Evolutionary conservation across 2,797 vertebrate species (phyloP), one percentile per base, ranked within the genome.

Genomic region (Hafferia zeledoni): DNA sequence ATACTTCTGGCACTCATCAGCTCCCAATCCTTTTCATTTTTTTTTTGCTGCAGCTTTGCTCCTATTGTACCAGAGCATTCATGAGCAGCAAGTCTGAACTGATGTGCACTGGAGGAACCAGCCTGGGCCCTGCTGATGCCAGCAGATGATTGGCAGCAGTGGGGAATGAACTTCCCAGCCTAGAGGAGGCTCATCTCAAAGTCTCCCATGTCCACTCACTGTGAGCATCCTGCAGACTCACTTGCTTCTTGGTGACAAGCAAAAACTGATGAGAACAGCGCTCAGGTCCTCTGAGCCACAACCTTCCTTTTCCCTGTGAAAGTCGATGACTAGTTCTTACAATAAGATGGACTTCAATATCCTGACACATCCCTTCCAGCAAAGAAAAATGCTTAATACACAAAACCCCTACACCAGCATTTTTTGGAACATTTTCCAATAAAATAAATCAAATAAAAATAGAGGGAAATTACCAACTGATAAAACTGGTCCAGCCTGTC

Each of bases 361-460:
- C 67, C 87, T 61, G 59, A 71, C 33, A 53, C 28, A 16, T 56
- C 68, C 67, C 86, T 93, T 74, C 72, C 11, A 87, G 93, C 79
- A 77, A 60, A 92, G 60, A 64, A 82, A 90, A 87, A 55, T 0
- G 4, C 56, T 68, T 56, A 25, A 65, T 49, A 28, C 11, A 81
- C 75, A 89, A 57, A 94, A 31, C 6, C 19, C 57, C 20, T 11
- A 13, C 64, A 75, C 31, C 53, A 76, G 86, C 28, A 0, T 35
- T 92, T 92, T 83, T 49, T 11, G 94, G 75, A 92, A 65, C 8
- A 2, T 39, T 74, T 92, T 46, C 71, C 35, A 68, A 61, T 75
- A 65, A 89, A 93, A 93, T n/a, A 90, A 93, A 91, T 79, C 80
- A 87, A 83, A 95, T 79, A 44, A 89, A 95, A 94, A 83, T 35